Evolutionary conservation across 2,113 vertebrate genomes (phyloP).

Genomic region (Ariopsis seemanni): DNA sequence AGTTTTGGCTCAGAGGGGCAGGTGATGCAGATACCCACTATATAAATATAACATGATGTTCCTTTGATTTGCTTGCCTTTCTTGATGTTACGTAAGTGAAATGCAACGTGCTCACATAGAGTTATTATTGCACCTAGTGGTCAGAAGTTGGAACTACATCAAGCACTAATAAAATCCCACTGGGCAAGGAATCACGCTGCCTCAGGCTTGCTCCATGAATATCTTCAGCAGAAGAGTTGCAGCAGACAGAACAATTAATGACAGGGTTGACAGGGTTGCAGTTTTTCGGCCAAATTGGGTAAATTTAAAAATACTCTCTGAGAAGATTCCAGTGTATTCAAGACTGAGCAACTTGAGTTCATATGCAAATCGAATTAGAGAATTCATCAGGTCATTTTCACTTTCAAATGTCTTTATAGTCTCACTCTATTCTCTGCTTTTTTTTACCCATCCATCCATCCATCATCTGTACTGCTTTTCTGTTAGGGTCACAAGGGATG

Average conservation of each 20-base stretch:
- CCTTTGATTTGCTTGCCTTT: background rate
- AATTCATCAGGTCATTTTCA: background rate
- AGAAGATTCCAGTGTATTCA: background rate
- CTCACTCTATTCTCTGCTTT: no score
- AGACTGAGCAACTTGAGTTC: background rate
- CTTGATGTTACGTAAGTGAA: background rate
- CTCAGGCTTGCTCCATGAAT: background rate
- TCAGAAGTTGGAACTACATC: background rate
- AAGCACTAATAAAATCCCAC: background rate
- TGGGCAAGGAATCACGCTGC: background rate
- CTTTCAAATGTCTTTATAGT: no score
- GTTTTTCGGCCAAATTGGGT: background rate
- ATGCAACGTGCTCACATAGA: background rate
- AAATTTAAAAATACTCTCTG: background rate
- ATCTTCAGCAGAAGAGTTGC: background rate
- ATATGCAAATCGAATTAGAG: background rate
- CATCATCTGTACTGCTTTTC: no score
- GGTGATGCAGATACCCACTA: background rate
- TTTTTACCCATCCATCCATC: no score
- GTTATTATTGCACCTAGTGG: background rate
- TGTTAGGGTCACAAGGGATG: no score
- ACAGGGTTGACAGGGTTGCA: background rate
- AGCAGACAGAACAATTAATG: background rate
- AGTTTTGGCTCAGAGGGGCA: background rate
- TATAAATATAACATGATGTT: background rate